Evolutionary conservation across 2,888 invertebrate genomes (phyloP).

Genomic region (Eustalomyia histrio): DNA sequence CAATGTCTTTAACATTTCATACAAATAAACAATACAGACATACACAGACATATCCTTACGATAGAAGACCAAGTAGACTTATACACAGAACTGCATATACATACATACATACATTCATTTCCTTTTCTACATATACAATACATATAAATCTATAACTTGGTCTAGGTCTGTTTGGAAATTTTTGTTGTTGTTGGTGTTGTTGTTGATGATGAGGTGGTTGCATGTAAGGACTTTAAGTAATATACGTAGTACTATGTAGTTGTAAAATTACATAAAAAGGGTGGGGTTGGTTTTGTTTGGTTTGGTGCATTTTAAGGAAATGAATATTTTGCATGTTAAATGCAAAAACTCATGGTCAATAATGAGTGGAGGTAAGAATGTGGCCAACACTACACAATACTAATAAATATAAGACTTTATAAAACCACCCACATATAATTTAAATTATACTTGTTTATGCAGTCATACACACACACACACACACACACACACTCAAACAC

Average conservation of each 20-base stretch:
- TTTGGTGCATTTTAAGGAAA: conserved; percentile 53
- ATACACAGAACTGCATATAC: conserved; percentile 17
- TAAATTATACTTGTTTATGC: conserved; percentile 35
- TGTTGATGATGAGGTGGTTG: background rate
- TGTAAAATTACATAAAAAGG: background rate
- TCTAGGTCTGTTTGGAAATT: conserved; percentile 40
- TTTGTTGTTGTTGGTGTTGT: background rate
- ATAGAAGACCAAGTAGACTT: background rate
- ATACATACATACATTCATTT: too few species aligned
- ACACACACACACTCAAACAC: background rate
- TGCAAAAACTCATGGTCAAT: conserved; percentile 63
- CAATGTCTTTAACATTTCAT: conserved; percentile 62
- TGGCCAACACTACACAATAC: conserved; percentile 7
- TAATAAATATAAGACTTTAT: conserved; percentile 22
- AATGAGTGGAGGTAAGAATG: conserved; percentile 47
- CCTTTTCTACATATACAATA: background rate
- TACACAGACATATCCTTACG: conserved; percentile 22
- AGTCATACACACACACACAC: background rate
- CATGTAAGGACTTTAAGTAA: conserved; percentile 38
- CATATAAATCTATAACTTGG: conserved; percentile 41
- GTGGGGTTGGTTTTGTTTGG: background rate
- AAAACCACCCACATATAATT: conserved; percentile 54
- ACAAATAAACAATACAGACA: conserved; percentile 46
- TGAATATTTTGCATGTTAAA: conserved; percentile 65
- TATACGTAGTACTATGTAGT: background rate